Percentiles rank a stretch among this genome's conserved stretches.
Evolutionary conservation across 2,888 invertebrate species (phyloP).

Genomic region (Pachliopta kotzebuea): DNA sequence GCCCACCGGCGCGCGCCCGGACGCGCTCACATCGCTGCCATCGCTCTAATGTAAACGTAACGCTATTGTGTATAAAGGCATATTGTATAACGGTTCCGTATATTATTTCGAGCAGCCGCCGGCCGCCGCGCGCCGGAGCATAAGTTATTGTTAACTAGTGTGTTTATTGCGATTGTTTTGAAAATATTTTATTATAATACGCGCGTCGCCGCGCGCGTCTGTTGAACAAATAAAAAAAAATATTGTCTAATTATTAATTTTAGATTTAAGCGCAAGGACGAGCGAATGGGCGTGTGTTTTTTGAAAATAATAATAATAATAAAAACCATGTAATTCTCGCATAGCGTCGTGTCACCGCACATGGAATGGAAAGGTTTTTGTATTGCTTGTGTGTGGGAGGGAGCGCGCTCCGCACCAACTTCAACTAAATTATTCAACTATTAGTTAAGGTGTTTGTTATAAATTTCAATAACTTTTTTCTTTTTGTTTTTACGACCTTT

Average conservation of each 20-base stretch:
- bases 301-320: slow-evolving; percentile 60
- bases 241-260: slow-evolving; percentile 81
- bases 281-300: slow-evolving; percentile 79
- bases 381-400: slow-evolving; percentile 73
- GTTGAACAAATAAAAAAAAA: slow-evolving; percentile 75
- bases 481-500: slow-evolving; percentile 77
- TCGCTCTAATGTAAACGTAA: slow-evolving; percentile 54
- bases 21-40: slow-evolving; percentile 52
- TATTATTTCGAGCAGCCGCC: slow-evolving; percentile 33
- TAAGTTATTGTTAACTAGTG: slow-evolving; percentile 79
- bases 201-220: slow-evolving; percentile 77
- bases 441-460: slow-evolving; percentile 81
- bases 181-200: slow-evolving; percentile 80
- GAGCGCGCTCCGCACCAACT: slow-evolving; percentile 47
- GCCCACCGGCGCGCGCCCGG: slow-evolving; percentile 40
- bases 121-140: slow-evolving; percentile 54
- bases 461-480: slow-evolving; percentile 75
- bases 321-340: slow-evolving; percentile 58
- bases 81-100: slow-evolving; percentile 48
- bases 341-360: slow-evolving; percentile 76
- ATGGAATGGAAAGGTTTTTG: slow-evolving; percentile 78
- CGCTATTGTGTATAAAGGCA: slow-evolving; percentile 65
- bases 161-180: slow-evolving; percentile 81
- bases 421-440: slow-evolving; percentile 76
- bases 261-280: slow-evolving; percentile 78